phyloP scores from a whole-genome alignment of 64 coral and sea anemone species.

The Porites lutea region DNA sequence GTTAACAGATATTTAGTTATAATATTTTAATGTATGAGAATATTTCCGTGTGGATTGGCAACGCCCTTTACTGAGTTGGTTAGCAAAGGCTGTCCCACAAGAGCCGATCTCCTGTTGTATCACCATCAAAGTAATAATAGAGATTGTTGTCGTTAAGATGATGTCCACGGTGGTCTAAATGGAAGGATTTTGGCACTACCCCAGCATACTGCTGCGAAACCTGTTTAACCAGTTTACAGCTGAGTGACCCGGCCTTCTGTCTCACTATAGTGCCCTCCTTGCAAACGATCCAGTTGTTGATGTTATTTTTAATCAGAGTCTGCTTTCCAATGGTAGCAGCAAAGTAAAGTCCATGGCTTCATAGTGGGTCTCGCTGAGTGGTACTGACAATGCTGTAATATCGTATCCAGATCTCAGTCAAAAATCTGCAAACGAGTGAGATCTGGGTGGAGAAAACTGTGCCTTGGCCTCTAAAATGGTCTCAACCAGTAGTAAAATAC shows the following conservation, averaged over 20 bases:
- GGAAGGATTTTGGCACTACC: too few species aligned
- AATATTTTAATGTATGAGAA: conserved; percentile 52
- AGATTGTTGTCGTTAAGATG: not conserved
- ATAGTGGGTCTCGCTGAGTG: conserved; percentile 51
- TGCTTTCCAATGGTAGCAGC: conserved; percentile 38
- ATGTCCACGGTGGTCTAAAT: not conserved
- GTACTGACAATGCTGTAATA: too few species aligned
- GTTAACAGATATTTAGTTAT: too few species aligned
- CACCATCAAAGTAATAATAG: conserved; percentile 30
- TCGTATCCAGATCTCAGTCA: too few species aligned
- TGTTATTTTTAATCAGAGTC: conserved; percentile 61
- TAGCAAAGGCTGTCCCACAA: conserved; percentile 2
- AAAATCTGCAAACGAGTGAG: too few species aligned
- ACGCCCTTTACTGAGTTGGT: conserved; percentile 29
- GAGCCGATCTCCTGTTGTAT: not conserved
- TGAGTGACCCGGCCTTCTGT: not conserved
- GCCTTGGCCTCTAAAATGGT: too few species aligned
- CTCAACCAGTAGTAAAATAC: too few species aligned
- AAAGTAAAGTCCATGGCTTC: conserved; percentile 57
- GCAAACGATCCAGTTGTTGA: conserved; percentile 52
- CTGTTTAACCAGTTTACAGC: conserved; percentile 42
- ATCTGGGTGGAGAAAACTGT: too few species aligned
- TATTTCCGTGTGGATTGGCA: conserved; percentile 50
- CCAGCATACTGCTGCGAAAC: conserved; percentile 12
- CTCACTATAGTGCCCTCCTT: not conserved